Conservation (phyloP, 2,888 invertebrate species). For the Athetis lepigone region DNA sequence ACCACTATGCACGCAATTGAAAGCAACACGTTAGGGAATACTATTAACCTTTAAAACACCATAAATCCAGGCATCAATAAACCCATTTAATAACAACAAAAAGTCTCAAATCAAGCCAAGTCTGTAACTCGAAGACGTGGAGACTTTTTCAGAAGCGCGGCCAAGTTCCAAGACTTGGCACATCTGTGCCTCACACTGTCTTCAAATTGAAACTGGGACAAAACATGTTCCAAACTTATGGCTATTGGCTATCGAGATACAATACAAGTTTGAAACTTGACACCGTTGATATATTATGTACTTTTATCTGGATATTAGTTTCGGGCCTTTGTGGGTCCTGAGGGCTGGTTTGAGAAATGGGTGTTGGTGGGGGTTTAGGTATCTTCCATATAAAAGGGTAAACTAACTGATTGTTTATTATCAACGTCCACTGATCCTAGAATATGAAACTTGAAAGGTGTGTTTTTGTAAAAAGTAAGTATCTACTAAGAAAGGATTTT, state of each 20-base stretch:
- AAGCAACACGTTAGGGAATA: no score
- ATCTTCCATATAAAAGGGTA: no score
- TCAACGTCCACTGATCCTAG: no score
- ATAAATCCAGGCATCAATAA: conserved; percentile 25
- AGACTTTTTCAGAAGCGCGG: conserved; percentile 49
- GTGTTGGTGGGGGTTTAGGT: background rate
- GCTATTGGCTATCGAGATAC: conserved; percentile 55
- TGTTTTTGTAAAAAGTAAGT: no score
- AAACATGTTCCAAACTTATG: conserved; percentile 61
- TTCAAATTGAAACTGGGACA: conserved; percentile 64
- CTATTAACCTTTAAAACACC: no score
- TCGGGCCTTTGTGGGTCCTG: conserved; percentile 5
- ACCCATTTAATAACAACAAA: conserved; percentile 46
- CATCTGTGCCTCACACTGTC: conserved; percentile 59
- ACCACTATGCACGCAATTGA: no score
- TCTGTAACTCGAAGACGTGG: conserved; percentile 40
- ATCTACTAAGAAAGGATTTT: no score
- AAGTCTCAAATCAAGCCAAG: conserved; percentile 44
- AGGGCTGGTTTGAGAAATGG: background rate
- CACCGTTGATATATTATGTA: conserved; percentile 26
- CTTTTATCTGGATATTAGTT: conserved; percentile 36
- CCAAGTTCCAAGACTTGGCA: conserved; percentile 55
- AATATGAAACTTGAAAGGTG: no score
- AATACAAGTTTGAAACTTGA: conserved; percentile 56
- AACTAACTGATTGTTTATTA: no score